A percentile compares a stretch with the other conserved stretches of the same genome.
Conservation (phyloP, 2,797 vertebrate species). For the Glossophaga mutica region DNA sequence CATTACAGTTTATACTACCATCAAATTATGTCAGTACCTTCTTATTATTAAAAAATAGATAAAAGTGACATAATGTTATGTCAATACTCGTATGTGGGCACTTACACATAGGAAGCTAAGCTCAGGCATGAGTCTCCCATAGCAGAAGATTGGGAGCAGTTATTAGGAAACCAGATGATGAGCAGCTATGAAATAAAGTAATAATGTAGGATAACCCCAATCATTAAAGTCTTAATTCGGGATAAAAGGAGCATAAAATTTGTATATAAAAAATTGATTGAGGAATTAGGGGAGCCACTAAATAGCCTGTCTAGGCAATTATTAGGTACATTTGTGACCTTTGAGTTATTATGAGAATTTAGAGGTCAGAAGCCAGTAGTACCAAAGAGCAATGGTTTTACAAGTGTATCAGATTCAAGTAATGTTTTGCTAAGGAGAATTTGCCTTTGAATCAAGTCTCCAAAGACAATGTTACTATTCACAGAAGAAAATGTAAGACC, state of each 20-base stretch:
- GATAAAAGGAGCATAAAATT: not conserved
- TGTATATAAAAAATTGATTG: not conserved
- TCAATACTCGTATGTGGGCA: not conserved
- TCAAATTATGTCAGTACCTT: not conserved
- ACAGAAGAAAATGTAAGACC: slow-evolving; percentile 40
- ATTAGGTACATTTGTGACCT: not conserved
- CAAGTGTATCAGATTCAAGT: slow-evolving; percentile 29
- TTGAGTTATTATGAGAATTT: not conserved
- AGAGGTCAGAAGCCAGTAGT: not conserved
- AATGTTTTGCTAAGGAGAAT: slow-evolving; percentile 40
- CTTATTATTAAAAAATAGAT: not conserved
- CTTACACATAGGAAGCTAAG: not conserved
- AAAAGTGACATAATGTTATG: not conserved
- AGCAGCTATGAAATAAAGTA: not conserved
- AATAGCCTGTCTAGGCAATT: not conserved
- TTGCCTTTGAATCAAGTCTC: slow-evolving; percentile 25
- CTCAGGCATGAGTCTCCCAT: not conserved
- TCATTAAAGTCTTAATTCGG: not conserved
- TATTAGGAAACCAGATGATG: not conserved
- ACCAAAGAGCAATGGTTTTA: not conserved
- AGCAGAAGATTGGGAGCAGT: not conserved
- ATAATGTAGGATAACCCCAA: not conserved
- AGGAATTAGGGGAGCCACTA: not conserved
- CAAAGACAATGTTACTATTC: slow-evolving; percentile 40
- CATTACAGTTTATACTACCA: not conserved